Evolutionary conservation across 92 coral and sea anemone genomes (phyloP), one percentile per base, ranked within the genome.

Genomic region (Zoanthus sociatus): DNA sequence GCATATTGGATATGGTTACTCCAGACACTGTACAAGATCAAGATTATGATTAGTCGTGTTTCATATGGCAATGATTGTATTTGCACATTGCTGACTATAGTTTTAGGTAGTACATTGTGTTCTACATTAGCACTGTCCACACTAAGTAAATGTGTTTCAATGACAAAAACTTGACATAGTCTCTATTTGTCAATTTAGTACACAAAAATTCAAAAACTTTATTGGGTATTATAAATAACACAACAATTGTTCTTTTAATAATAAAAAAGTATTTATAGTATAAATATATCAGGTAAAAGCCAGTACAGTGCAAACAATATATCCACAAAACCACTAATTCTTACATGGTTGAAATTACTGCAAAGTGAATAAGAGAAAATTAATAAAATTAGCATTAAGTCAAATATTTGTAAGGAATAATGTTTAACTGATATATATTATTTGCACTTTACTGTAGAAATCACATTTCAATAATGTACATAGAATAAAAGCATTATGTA

Each of bases 371-470:
- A 69, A 69, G 73, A 68, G 73, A 69, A 69, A 69, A 69, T 26
- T 69, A 69, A 26, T 69, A 69, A 69, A 26, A 69, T 69, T 69
- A 26, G 73, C 73, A 69, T 69, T 69, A 69, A 69, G 73, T 69
- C 73, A 69, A 69, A 26, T 69, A 26, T 69, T 69, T 30, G 73
- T 69, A 69, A 30, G 44, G 73, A 69, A 69, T 37, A 72, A 72
- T 72, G 53, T 72, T 72, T 79, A 46, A 61, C 71, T 79, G 84
- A 79, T 56, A 79, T 56, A 79, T 79, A 79, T 79, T 79, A 79
- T 79, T 79, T 79, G 84, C 84, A 79, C 84, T 79, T 79, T 79
- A 79, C 84, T 58, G 72, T 79, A 79, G 84, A 79, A 79, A 79
- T 58, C 33, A 79, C 84, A 79, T 79, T 79, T 79, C 84, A 79